Conservation (phyloP, 2,113 vertebrate genomes). For the Motacilla alba region DNA sequence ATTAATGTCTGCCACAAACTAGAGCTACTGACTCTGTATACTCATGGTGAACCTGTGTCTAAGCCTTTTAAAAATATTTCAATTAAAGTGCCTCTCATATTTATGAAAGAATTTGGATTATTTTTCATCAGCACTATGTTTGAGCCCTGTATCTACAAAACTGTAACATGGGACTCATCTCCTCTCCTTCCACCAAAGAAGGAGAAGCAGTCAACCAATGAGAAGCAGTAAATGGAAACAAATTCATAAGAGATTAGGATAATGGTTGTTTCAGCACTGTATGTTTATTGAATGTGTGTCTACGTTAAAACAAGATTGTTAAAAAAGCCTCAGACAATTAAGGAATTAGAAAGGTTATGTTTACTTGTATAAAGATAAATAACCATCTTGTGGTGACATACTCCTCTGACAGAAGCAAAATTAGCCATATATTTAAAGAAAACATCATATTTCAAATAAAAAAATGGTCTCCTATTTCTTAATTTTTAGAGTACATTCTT, state of each 20-base stretch:
- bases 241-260: not conserved
- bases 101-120: not conserved
- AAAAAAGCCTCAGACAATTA: not conserved
- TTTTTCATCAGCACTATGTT: not conserved
- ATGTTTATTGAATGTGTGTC: not conserved
- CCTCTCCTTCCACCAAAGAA: not conserved
- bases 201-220: not conserved
- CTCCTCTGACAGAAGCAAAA: not conserved
- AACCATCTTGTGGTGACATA: not conserved
- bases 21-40: not conserved
- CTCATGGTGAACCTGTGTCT: fast-evolving
- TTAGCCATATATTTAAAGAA: not conserved
- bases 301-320: not conserved
- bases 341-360: not conserved
- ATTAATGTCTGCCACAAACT: not conserved
- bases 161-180: too few species aligned
- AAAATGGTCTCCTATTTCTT: not conserved
- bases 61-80: not conserved
- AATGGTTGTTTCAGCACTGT: not conserved
- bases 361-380: not conserved
- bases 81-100: not conserved
- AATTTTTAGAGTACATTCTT: not conserved
- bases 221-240: not conserved
- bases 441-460: not conserved
- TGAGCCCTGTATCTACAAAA: not conserved